Base-by-base conservation (phyloP, 53 echinoderm and acorn worm species). In the Paelopatides confundens region DNA sequence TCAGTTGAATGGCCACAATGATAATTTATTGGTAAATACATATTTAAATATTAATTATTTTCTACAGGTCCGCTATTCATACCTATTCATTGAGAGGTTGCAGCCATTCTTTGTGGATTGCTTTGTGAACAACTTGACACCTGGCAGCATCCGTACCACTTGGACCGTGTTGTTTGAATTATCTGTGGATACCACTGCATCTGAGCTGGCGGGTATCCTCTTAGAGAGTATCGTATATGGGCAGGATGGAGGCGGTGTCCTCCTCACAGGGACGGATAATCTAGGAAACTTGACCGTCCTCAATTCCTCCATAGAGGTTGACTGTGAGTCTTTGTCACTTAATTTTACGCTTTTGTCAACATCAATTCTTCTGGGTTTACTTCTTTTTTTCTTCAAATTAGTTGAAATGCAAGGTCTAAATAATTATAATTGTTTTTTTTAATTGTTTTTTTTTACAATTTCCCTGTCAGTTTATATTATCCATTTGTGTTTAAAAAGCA, bases 211-310 rank as follows among this genome's bases (percentile, higher is more conserved):
- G 43, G 58, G 11, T 7, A 51, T 51, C 8, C 50, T 81, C 10
- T 7, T 54, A 32, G 13, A 26, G 18, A 31, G 81, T 81, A 3
- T 81, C 52, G 23, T 31, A 7, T 18, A 53, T 52, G 2, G 5
- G 14, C 5, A 1, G 2, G 13, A 1, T 81, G 81, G 81, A 32
- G 90, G 86, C 31, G 50, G 71, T 23, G 78, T 90, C 6, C 76
- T 90, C 34, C n/a, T 86, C 5, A 67, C 94, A 13, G 94, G 94
- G 14, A 94, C 91, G 0, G 52, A 64, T 26, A 63, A 77, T 1
- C 82, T 86, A 62, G 94, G 91, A 28, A 94, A 94, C 31, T 83
- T 94, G n/a, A 94, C 94, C 13, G 63, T 90, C 12, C 36, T 77
- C 2, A 36, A 65, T 0, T 40, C 39, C n/a, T 65, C 90, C 4